Percentiles rank a stretch among this genome's conserved stretches.
phyloP scores from a whole-genome alignment of 2,888 invertebrate species.

The Macrosoma leucophasiata region DNA sequence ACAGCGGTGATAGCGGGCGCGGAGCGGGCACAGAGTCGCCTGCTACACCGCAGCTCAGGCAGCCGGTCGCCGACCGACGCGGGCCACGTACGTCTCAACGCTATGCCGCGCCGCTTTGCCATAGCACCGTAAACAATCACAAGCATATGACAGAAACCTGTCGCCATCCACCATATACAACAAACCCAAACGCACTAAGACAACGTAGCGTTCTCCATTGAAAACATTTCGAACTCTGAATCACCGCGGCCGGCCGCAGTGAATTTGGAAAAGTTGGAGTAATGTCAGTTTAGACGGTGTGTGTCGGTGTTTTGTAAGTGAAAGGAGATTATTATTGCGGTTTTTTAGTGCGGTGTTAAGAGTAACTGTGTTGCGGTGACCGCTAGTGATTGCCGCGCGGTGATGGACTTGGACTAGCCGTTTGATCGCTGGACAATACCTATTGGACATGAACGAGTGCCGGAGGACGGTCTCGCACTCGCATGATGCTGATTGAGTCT shows the following conservation, averaged over 20 bases:
- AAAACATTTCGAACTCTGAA: slow-evolving; percentile 24
- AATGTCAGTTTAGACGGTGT: slow-evolving; percentile 44
- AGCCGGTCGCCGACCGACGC: slow-evolving; percentile 33
- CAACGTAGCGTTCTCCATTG: no score
- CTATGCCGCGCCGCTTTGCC: slow-evolving; percentile 21
- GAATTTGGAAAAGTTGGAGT: slow-evolving; percentile 47
- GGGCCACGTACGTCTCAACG: slow-evolving; percentile 18
- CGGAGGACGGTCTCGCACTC: slow-evolving; percentile 1
- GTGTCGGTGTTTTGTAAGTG: slow-evolving; percentile 54
- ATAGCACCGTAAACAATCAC: slow-evolving; percentile 53
- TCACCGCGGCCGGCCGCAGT: slow-evolving; percentile 53
- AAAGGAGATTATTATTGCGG: slow-evolving; percentile 48
- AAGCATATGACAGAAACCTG: slow-evolving; percentile 43
- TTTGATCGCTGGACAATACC: slow-evolving; percentile 1
- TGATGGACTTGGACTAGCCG: slow-evolving; percentile 6
- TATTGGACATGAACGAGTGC: slow-evolving; percentile 5
- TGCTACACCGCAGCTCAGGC: no score
- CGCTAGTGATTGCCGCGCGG: slow-evolving; percentile 31
- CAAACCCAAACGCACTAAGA: no score
- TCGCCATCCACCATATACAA: no score
- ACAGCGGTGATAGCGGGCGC: slow-evolving; percentile 23
- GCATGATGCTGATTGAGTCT: slow-evolving; percentile 13
- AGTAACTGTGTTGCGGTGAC: slow-evolving; percentile 45
- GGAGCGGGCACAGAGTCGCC: slow-evolving; percentile 27
- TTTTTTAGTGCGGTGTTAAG: slow-evolving; percentile 39